phyloP scores from a whole-genome alignment of 2,113 vertebrate species.

The Forbesichthys papilliferus region DNA sequence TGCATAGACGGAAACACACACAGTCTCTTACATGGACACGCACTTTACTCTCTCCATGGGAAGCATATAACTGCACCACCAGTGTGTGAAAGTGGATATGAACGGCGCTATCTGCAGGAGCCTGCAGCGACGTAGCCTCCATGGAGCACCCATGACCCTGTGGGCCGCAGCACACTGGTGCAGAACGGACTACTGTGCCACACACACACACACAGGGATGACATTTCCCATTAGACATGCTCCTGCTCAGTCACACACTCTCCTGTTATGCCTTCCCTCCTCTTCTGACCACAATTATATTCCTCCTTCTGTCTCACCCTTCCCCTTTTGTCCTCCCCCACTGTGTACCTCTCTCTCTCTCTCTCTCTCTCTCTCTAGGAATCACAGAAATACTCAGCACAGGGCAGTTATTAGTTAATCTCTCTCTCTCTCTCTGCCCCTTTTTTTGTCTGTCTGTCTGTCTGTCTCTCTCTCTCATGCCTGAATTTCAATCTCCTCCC shows the following conservation, averaged over 20 bases:
- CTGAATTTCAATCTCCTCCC: conserved; percentile 30
- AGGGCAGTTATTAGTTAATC: background rate
- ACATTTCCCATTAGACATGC: conserved; percentile 36
- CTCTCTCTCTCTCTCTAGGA: conserved; percentile 46
- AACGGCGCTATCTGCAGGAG: background rate
- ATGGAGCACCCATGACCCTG: too few relatives aligned
- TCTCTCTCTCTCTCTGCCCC: conserved; percentile 1
- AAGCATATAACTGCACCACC: background rate
- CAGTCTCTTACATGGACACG: conserved; percentile 10
- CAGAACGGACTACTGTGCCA: background rate
- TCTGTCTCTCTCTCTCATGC: background rate
- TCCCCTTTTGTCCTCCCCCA: conserved; percentile 52
- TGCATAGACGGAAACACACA: background rate
- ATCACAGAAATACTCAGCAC: conserved; percentile 29
- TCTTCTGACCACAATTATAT: background rate
- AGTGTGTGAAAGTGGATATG: conserved; percentile 18
- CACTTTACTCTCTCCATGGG: conserved; percentile 11
- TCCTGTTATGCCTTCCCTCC: background rate
- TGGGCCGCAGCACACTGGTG: conserved; percentile 20
- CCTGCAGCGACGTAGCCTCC: background rate
- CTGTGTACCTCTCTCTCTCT: conserved; percentile 56
- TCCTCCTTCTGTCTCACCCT: conserved; percentile 24
- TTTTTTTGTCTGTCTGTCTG: conserved; percentile 26
- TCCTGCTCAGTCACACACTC: background rate
- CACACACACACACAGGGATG: conserved; percentile 16